Conservation (phyloP, 2,113 vertebrate species). For the Labeo rohita region DNA sequence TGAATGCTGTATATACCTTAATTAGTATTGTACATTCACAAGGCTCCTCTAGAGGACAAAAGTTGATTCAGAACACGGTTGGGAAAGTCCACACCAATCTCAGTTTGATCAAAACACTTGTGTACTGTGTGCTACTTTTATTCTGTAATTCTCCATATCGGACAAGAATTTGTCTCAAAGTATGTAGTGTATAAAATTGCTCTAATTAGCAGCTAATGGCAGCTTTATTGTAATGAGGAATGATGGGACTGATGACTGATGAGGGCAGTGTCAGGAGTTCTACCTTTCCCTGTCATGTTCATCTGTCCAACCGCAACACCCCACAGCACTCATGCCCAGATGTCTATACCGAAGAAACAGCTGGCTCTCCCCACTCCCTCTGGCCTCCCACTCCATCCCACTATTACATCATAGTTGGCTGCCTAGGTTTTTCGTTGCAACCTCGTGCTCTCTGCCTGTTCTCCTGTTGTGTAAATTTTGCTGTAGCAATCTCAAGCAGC, state of each 20-base stretch:
- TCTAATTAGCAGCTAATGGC: not conserved
- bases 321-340: not conserved
- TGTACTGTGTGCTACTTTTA: not conserved
- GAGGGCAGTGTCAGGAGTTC: not conserved
- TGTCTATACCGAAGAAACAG: slow-evolving; percentile 3
- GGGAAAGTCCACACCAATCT: not conserved
- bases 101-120: not conserved
- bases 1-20: slow-evolving; percentile 43
- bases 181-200: not conserved
- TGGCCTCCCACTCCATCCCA: not conserved
- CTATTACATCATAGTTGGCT: not conserved
- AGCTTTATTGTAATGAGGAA: not conserved
- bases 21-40: slow-evolving; percentile 28
- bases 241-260: not conserved
- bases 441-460: not conserved
- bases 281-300: not conserved
- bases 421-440: not conserved
- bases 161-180: not conserved
- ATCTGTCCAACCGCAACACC: not conserved
- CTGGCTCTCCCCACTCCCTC: slow-evolving; percentile 6
- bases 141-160: not conserved
- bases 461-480: not conserved
- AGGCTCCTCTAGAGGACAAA: slow-evolving; percentile 23
- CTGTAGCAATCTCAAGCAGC: not conserved
- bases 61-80: not conserved